Conservation (phyloP, 2,888 invertebrate species). For the Tinea trinotella region DNA sequence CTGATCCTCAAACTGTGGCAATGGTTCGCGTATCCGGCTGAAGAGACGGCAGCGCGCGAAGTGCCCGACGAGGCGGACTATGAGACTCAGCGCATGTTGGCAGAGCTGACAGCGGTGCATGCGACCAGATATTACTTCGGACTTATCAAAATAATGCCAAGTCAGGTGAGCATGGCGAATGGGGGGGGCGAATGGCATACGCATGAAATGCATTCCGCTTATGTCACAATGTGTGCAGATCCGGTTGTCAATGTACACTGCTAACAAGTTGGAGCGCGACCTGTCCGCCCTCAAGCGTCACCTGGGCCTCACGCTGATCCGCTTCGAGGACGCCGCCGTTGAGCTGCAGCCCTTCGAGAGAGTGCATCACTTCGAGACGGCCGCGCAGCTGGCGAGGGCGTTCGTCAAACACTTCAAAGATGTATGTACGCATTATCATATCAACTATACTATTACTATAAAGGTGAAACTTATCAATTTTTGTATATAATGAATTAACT, state of each 20-base stretch:
- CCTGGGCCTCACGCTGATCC: constrained; percentile 89
- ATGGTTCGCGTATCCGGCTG: constrained; percentile 72
- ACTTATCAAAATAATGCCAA: constrained; percentile 82
- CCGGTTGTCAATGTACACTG: constrained; percentile 90
- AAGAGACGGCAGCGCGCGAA: constrained; percentile 74
- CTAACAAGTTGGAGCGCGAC: constrained; percentile 81
- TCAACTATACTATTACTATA: constrained; percentile 1
- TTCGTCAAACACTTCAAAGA: constrained; percentile 90
- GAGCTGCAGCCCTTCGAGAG: constrained; percentile 91
- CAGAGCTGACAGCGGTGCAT: constrained; percentile 85
- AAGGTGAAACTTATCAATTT: too few species aligned
- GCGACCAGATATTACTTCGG: constrained; percentile 91
- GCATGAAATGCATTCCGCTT: neutral
- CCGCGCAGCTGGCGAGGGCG: constrained; percentile 84
- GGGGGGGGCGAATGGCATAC: too few species aligned
- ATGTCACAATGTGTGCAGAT: constrained; percentile 66
- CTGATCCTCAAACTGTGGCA: constrained; percentile 57
- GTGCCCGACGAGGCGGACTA: constrained; percentile 86
- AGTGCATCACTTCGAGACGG: constrained; percentile 92
- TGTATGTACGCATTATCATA: constrained; percentile 64
- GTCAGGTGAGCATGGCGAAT: constrained; percentile 76
- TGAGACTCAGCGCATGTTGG: constrained; percentile 84
- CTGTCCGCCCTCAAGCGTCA: constrained; percentile 87
- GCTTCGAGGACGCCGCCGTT: constrained; percentile 97
- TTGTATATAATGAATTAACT: neutral